Evolutionary conservation across 2,888 invertebrate genomes (phyloP).

Genomic region (Pristionchus entomophagus): DNA sequence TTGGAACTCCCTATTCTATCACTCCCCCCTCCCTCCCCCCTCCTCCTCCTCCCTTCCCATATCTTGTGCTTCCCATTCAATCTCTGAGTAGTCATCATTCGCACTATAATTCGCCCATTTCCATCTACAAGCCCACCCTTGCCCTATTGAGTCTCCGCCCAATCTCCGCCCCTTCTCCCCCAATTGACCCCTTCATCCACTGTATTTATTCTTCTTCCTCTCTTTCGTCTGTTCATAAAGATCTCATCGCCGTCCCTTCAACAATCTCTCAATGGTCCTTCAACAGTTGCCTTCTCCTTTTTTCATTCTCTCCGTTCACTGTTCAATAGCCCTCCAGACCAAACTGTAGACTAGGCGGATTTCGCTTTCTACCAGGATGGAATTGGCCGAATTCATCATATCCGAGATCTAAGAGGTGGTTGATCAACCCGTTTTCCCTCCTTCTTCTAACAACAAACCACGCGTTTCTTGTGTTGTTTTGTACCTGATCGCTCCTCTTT

Average conservation of each 20-base stretch:
- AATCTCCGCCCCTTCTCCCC: neutral
- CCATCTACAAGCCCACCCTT: neutral
- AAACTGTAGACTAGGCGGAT: neutral
- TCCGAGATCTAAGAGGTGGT: neutral
- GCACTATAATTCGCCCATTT: neutral
- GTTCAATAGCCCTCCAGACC: neutral
- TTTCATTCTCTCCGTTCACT: neutral
- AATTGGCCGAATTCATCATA: neutral
- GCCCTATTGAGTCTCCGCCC: too few relatives aligned
- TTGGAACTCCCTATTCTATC: slow-evolving; percentile 32
- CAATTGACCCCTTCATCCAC: neutral
- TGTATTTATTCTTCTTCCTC: neutral
- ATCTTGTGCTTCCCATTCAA: slow-evolving; percentile 4
- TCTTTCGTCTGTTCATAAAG: neutral
- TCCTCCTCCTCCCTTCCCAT: too few relatives aligned
- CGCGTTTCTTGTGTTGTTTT: slow-evolving; percentile 16
- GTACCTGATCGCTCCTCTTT: neutral
- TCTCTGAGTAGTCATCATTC: neutral
- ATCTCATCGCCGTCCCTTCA: slow-evolving; percentile 4
- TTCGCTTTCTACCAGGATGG: neutral
- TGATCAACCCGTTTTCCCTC: slow-evolving; percentile 6
- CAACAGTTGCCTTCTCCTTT: neutral
- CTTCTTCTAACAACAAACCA: slow-evolving; percentile 21
- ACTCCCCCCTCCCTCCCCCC: too few relatives aligned
- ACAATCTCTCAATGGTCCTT: slow-evolving; percentile 6